A percentile compares a stretch with the other conserved stretches of the same genome.
Conservation (phyloP, 2,888 invertebrate species). For the Dicyrtomina minuta region DNA sequence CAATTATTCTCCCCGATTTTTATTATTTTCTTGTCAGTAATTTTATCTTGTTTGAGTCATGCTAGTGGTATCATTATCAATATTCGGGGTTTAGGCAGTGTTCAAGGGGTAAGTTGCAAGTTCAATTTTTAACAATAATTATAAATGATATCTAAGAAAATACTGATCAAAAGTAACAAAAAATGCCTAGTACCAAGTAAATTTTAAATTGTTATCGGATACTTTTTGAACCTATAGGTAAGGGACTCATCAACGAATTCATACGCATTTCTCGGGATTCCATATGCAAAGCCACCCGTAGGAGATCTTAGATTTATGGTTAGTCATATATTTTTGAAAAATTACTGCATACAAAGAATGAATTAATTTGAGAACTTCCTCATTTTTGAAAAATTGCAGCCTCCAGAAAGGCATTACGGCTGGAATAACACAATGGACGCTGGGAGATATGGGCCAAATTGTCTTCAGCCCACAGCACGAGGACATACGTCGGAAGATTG, state of each 20-base stretch:
- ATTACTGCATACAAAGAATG: background rate
- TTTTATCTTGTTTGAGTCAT: conserved; percentile 38
- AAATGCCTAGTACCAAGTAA: no score
- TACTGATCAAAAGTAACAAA: no score
- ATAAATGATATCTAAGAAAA: background rate
- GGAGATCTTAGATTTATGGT: conserved; percentile 48
- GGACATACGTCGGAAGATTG: conserved; percentile 72
- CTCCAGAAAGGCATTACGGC: conserved; percentile 70
- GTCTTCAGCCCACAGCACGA: conserved; percentile 62
- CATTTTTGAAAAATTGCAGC: conserved; percentile 57
- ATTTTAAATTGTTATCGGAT: no score
- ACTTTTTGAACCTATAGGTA: conserved; percentile 38
- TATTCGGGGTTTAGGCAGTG: conserved; percentile 49
- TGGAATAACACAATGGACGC: conserved; percentile 72
- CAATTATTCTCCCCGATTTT: background rate
- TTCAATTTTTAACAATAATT: conserved; percentile 5
- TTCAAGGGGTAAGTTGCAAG: conserved; percentile 51
- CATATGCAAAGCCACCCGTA: conserved; percentile 50
- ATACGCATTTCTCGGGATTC: conserved; percentile 50
- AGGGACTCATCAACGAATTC: conserved; percentile 44
- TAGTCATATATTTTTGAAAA: conserved; percentile 13
- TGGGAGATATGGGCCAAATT: conserved; percentile 69
- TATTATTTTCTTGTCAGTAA: conserved; percentile 29
- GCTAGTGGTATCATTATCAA: conserved; percentile 43
- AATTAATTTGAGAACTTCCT: no score